A percentile compares a stretch with the other conserved stretches of the same genome.
Conservation (phyloP, 2,113 vertebrate genomes). For the Scophthalmus maximus region DNA sequence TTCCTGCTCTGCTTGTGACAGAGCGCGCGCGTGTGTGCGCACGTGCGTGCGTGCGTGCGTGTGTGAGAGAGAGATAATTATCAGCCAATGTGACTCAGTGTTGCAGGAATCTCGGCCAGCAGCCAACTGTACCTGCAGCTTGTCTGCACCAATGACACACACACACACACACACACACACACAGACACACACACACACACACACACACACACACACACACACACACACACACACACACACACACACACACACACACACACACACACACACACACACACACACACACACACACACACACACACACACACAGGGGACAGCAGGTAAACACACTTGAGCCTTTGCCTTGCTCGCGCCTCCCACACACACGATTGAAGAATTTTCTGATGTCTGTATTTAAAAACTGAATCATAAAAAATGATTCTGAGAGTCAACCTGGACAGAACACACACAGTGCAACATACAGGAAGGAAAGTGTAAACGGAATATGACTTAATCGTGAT, state of each 20-base stretch:
- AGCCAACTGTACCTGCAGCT: slow-evolving; percentile 77
- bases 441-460: background rate
- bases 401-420: background rate
- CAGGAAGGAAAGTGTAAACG: background rate
- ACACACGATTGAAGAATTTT: background rate
- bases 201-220: background rate
- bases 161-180: background rate
- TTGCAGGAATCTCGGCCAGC: slow-evolving; percentile 75
- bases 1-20: slow-evolving; percentile 50
- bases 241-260: slow-evolving; percentile 23
- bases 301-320: background rate
- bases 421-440: background rate
- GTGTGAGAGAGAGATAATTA: slow-evolving; percentile 66
- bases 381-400: background rate
- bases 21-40: slow-evolving; percentile 36
- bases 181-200: background rate
- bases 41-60: slow-evolving; percentile 40
- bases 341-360: background rate
- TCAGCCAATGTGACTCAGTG: slow-evolving; percentile 78
- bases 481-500: background rate
- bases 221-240: background rate
- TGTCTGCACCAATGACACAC: slow-evolving; percentile 44
- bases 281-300: slow-evolving; percentile 12
- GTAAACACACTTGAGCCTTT: slow-evolving; percentile 22
- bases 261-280: slow-evolving; percentile 16